phyloP scores from a whole-genome alignment of 2,888 invertebrate species.

The Scaptomyza parva region DNA sequence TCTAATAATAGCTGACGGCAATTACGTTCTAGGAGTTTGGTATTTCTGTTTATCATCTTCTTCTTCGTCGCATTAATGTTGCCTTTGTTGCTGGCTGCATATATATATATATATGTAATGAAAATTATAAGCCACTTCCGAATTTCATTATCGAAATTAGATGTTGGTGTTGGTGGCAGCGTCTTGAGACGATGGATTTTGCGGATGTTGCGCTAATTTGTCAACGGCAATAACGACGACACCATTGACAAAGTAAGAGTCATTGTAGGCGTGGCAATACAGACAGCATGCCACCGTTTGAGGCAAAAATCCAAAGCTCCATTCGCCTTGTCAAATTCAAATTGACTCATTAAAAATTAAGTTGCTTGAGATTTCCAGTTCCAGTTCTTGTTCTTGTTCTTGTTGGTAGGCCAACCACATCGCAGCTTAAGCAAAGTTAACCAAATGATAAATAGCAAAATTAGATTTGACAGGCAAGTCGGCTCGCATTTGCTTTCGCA shows the following conservation, averaged over 20 bases:
- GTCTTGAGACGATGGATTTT: conserved; percentile 54
- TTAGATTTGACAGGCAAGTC: conserved; percentile 74
- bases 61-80: conserved; percentile 16
- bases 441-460: conserved; percentile 80
- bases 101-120: conserved; percentile 52
- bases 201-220: conserved; percentile 76
- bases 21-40: conserved; percentile 64
- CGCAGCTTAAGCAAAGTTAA: conserved; percentile 63
- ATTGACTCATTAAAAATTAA: conserved; percentile 81
- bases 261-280: conserved; percentile 64
- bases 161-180: conserved; percentile 56
- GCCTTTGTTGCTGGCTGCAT: conserved; percentile 52
- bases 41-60: conserved; percentile 15
- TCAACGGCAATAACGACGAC: conserved; percentile 71
- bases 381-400: too few relatives aligned
- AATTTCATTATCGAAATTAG: conserved; percentile 80
- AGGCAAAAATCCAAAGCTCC: conserved; percentile 10
- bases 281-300: neutral
- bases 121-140: conserved; percentile 78
- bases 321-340: conserved; percentile 78
- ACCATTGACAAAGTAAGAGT: conserved; percentile 61
- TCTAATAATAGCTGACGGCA: conserved; percentile 67
- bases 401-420: conserved; percentile 36
- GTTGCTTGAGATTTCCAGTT: conserved; percentile 52
- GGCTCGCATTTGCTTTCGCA: conserved; percentile 37